Conservation (phyloP, 2,113 vertebrate genomes). For the Blennius ocellaris region DNA sequence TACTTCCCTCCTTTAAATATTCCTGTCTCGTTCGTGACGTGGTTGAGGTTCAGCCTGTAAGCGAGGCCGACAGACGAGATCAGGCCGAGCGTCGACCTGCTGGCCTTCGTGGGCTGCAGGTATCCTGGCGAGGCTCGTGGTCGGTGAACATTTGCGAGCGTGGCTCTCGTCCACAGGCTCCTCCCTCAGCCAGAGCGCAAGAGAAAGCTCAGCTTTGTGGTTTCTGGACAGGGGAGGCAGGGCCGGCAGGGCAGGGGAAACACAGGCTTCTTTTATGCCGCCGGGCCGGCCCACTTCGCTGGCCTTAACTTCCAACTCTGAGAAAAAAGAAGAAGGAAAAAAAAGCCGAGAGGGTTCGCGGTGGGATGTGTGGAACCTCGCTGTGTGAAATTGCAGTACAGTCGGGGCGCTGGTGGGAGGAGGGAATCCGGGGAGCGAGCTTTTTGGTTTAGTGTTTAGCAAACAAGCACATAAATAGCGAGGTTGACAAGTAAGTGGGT, state of each 20-base stretch:
- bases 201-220: constrained; percentile 82
- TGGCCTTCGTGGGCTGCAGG: constrained; percentile 51
- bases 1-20: too few species aligned
- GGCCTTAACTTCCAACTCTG: constrained; percentile 58
- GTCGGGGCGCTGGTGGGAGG: constrained; percentile 31
- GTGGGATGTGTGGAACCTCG: constrained; percentile 53
- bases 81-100: constrained; percentile 53
- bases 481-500: constrained; percentile 65
- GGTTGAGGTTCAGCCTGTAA: constrained; percentile 12
- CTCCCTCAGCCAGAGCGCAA: constrained; percentile 61
- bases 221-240: constrained; percentile 72
- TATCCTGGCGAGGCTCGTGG: constrained; percentile 55
- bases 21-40: too few species aligned
- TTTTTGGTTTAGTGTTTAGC: constrained; percentile 67
- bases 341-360: background rate
- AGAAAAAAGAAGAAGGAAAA: constrained; percentile 19
- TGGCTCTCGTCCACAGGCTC: constrained; percentile 60
- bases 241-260: constrained; percentile 65
- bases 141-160: constrained; percentile 63
- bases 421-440: constrained; percentile 40
- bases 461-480: constrained; percentile 80
- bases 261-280: constrained; percentile 82
- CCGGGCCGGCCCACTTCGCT: constrained; percentile 48
- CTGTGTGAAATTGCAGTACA: constrained; percentile 59
- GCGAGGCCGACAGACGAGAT: constrained; percentile 19